Evolutionary conservation across 92 coral and sea anemone genomes (phyloP), one percentile per base, ranked within the genome.

Genomic region (Anthopleura xanthogrammica): DNA sequence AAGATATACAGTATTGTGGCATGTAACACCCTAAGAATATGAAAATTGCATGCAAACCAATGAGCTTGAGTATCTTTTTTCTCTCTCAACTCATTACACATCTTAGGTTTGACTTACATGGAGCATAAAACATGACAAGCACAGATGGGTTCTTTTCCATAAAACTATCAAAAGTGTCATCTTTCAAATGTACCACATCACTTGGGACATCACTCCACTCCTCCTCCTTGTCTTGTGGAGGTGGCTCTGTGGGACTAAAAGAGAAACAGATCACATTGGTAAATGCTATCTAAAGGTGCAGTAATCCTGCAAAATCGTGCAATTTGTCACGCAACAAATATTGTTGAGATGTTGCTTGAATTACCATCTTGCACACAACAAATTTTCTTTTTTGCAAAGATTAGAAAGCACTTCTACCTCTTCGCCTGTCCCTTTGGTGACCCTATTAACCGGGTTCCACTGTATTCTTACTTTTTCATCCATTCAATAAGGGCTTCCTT

Each of bases 101-200:
- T 46, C 9, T 46, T 5, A 46, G 50, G 50, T 29, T 29, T 36
- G 80, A 93, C 99, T 92, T 91, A 97, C 99, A 97, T 40, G 99
- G 99, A 75, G 99, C 99, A 89, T 97, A 97, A 80, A 97, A 97
- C 99, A 97, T 97, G 86, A 97, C 97, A 12, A 97, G 91, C 6
- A 97, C 98, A 22, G 98, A 95, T 7, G 99, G 98, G 65, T 97
- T 97, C 60, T 86, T 88, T 29, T 88, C 93, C 77, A 92, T 76
- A 80, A 91, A 89, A 16, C 92, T 94, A 79, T 97, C 95, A 94
- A 97, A 97, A 2, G 93, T 89, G 75, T 85, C 87, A 80, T 94
- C 99, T 71, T 86, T 89, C 77, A 97, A 87, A 87, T 97, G 99
- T n/a, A 91, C 95, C 42, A 97, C 98, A 43, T 97, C 98, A 87